These are phyloP conservation scores for Choreutis nemorana DNA, from an alignment of 2,888 invertebrate species.

Conservation along the genomic window DNA sequence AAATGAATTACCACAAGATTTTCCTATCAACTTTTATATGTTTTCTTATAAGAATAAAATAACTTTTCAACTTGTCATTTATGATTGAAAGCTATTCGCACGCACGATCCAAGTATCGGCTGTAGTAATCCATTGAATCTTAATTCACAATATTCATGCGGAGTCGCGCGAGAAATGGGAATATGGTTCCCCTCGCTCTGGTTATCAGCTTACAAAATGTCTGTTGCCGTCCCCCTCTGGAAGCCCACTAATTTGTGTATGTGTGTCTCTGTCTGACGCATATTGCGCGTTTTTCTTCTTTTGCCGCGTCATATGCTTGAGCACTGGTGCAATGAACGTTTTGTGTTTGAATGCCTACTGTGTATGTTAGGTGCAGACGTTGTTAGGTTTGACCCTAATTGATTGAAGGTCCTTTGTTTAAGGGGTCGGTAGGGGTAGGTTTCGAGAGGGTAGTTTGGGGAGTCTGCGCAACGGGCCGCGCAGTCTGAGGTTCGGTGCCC, in stretches of 20 bases:
- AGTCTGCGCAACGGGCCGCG: constrained; percentile 51
- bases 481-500: constrained; percentile 33
- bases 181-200: constrained; percentile 63
- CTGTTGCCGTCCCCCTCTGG: constrained; percentile 45
- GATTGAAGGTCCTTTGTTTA: constrained; percentile 55
- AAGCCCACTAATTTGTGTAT: constrained; percentile 38
- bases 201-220: constrained; percentile 66
- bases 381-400: constrained; percentile 36
- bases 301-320: constrained; percentile 61
- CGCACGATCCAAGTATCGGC: constrained; percentile 34
- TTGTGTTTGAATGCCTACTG: constrained; percentile 17
- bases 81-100: constrained; percentile 32
- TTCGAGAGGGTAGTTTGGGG: constrained; percentile 40
- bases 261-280: constrained; percentile 47
- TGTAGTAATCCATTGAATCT: constrained; percentile 57
- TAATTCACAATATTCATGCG: constrained; percentile 62
- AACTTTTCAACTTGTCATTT: too few species aligned
- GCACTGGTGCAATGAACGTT: constrained; percentile 44
- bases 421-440: constrained; percentile 36
- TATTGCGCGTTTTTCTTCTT: constrained; percentile 65
- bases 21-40: not conserved
- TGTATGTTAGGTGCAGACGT: constrained; percentile 13
- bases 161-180: constrained; percentile 60
- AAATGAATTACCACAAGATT: too few species aligned
- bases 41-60: constrained; percentile 6